These are phyloP conservation scores for Anhinga rufa DNA, from an alignment of 2,113 vertebrate genomes.

Conservation along the genomic window DNA sequence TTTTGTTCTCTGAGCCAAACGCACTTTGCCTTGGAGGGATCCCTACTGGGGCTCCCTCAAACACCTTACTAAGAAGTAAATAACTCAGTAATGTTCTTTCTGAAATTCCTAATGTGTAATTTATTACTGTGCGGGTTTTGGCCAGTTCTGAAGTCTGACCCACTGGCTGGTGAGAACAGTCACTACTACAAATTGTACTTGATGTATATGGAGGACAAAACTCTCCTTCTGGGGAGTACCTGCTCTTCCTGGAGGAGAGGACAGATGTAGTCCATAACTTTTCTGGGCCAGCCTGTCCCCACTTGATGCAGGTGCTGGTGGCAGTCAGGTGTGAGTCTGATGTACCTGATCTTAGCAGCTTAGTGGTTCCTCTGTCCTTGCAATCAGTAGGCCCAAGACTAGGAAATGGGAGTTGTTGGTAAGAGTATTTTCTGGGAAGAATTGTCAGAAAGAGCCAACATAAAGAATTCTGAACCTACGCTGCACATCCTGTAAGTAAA, in stretches of 20 bases:
- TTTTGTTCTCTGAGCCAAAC: neutral
- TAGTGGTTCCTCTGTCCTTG: neutral
- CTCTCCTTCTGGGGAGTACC: neutral
- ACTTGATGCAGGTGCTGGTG: neutral
- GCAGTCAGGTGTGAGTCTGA: neutral
- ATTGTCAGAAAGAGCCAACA: neutral
- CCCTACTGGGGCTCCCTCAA: neutral
- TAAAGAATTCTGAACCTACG: neutral
- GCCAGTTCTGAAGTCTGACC: neutral
- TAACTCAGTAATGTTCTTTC: neutral
- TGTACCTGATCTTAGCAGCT: neutral
- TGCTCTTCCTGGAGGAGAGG: neutral
- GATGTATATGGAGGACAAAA: neutral
- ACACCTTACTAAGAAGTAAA: neutral
- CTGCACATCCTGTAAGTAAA: neutral
- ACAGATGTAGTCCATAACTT: neutral
- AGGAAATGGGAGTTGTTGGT: neutral
- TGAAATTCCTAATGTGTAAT: neutral
- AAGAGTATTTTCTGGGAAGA: neutral
- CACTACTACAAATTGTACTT: neutral
- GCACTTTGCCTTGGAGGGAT: neutral
- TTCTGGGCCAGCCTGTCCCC: neutral
- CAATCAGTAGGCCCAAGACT: neutral
- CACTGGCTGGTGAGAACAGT: neutral
- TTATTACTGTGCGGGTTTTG: neutral